These are phyloP conservation scores for Lichenostomus cassidix DNA, from an alignment of 2,113 vertebrate genomes.

Conservation along the genomic window DNA sequence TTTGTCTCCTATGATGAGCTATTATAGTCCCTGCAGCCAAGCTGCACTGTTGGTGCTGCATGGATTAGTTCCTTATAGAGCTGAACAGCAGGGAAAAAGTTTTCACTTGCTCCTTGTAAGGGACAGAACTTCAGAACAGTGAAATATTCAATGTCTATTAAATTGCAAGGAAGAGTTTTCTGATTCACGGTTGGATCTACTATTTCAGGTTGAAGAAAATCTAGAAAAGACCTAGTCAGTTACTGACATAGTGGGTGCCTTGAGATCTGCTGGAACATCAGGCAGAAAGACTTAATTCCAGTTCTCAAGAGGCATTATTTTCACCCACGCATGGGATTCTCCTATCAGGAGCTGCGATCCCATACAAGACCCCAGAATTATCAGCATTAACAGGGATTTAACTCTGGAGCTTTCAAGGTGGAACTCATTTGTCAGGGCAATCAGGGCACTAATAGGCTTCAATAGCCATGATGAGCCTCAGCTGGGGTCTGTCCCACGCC, in stretches of 20 bases:
- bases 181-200: background rate
- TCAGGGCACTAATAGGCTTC: background rate
- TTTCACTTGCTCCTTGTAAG: background rate
- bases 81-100: background rate
- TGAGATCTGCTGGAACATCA: background rate
- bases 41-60: background rate
- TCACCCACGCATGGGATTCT: background rate
- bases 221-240: background rate
- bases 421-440: background rate
- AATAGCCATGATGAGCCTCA: background rate
- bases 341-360: rapidly evolving
- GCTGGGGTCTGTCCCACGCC: background rate
- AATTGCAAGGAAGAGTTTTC: background rate
- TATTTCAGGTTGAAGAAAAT: background rate
- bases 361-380: background rate
- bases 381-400: background rate
- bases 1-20: background rate
- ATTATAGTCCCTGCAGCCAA: background rate
- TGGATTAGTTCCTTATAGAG: background rate
- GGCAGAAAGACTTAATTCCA: background rate
- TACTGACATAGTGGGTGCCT: background rate
- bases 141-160: background rate
- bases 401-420: background rate
- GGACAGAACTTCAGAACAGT: background rate
- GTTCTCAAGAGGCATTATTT: background rate